Base-by-base conservation (phyloP, 2,888 invertebrate species). In the Aleiodes alternator region DNA sequence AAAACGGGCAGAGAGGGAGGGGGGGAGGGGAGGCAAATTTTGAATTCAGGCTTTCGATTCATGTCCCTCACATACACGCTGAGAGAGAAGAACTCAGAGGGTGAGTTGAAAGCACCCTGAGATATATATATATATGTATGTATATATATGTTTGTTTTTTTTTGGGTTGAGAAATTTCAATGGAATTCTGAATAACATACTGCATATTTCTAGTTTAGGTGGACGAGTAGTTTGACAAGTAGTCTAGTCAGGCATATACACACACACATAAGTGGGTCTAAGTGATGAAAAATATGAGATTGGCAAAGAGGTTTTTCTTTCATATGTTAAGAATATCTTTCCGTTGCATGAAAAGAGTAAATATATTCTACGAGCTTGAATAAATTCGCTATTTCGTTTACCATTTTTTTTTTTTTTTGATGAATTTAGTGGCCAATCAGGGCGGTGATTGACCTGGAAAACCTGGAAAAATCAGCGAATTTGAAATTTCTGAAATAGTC, bases 221-320 rank as follows among this genome's bases (percentile, higher is more conserved):
- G 38, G 61, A 61, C 38, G 12, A 64, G 64, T 64, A 64, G 64
- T 64, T 64, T 48, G 14, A 48, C 48, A 38, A 64, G 43, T 11
- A 16, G 16, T 64, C 11, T 23, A 48, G 38, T 64, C 64, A 64
- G 64, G 29, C 64, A 48, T 16, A 29, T 2, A 23, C 23, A 23
- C 23, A 23, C 23, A 23, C 23, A 23, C 23, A 23, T 14, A n/a
- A 59, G n/a, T 38, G 38, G 0, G 12, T 34, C 29, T 29, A 31
- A 57, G 57, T 23, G 31, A 7, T 4, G 9, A 4, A 16, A 14
- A 55, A 55, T 6, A 34, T 34, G 34, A 34, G 34, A 16, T 55
- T 55, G 6, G 6, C 9, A 55, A 14, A 8, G 23, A 23, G 23
- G 1, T 23, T 23, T 23, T 23, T 6, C 12, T 14, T 55, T 55